Evolutionary conservation across 2,113 vertebrate genomes (phyloP).

Genomic region (Brachyhypopomus occidentalis): DNA sequence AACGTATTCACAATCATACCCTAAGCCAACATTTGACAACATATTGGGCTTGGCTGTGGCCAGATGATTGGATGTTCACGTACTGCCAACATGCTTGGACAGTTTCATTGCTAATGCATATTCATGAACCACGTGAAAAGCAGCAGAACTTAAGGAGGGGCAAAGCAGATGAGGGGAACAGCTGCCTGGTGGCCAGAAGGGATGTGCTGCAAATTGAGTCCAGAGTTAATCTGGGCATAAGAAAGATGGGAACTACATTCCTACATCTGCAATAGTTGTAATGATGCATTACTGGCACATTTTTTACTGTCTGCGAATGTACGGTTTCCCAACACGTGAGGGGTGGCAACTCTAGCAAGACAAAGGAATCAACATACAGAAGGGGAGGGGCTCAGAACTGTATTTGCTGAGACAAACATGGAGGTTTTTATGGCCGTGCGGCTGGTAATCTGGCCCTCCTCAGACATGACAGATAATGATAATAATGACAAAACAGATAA

Average conservation of each 20-base stretch:
- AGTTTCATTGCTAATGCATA: conserved; percentile 36
- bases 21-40: conserved; percentile 29
- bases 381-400: conserved; percentile 56
- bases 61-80: conserved; percentile 24
- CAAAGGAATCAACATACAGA: conserved; percentile 23
- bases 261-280: conserved; percentile 82
- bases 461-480: conserved; percentile 72
- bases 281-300: conserved; percentile 74
- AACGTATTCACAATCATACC: conserved; percentile 35
- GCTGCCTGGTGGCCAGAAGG: conserved; percentile 65
- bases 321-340: conserved; percentile 58
- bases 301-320: conserved; percentile 71
- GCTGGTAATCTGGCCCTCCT: no score
- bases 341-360: neutral
- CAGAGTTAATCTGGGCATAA: conserved; percentile 68
- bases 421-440: no score
- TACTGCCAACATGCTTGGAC: neutral
- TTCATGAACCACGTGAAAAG: conserved; percentile 35
- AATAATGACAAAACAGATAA: conserved; percentile 76
- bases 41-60: conserved; percentile 16
- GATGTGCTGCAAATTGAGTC: conserved; percentile 65
- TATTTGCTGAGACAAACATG: conserved; percentile 58
- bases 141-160: conserved; percentile 24
- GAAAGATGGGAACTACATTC: conserved; percentile 79
- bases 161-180: conserved; percentile 59